These are phyloP conservation scores for Laspeyria flexula DNA, from an alignment of 2,888 invertebrate genomes.

Conservation along the genomic window DNA sequence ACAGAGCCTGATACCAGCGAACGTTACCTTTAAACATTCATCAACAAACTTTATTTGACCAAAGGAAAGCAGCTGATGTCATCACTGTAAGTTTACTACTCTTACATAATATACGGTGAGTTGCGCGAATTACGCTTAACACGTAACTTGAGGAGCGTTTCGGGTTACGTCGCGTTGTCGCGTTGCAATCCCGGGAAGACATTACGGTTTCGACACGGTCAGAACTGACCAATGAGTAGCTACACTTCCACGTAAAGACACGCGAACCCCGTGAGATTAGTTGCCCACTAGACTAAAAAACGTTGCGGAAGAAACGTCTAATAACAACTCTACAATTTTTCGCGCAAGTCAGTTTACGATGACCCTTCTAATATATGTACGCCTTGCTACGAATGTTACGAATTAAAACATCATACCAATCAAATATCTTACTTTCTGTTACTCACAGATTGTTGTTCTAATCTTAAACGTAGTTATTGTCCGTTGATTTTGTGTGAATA, in stretches of 20 bases:
- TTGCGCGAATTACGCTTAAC: conserved; percentile 51
- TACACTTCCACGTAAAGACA: conserved; percentile 73
- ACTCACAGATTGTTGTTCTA: too few species aligned
- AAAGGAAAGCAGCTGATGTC: conserved; percentile 20
- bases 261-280: conserved; percentile 57
- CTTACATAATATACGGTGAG: conserved; percentile 48
- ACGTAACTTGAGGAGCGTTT: conserved; percentile 68
- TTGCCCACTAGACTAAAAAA: conserved; percentile 19
- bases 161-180: conserved; percentile 65
- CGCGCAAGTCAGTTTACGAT: too few species aligned
- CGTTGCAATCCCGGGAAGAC: conserved; percentile 73
- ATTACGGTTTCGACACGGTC: conserved; percentile 72
- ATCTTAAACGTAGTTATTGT: too few species aligned
- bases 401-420: too few species aligned
- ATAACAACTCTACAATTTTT: background rate
- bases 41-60: background rate
- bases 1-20: too few species aligned
- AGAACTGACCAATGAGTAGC: conserved; percentile 40
- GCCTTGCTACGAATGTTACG: too few species aligned
- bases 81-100: conserved; percentile 40
- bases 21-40: background rate
- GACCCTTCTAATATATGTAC: too few species aligned
- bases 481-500: too few species aligned
- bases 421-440: too few species aligned
- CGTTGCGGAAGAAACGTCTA: conserved; percentile 6